Base-by-base conservation (phyloP, 2,797 vertebrate species). In the Varecia variegata region DNA sequence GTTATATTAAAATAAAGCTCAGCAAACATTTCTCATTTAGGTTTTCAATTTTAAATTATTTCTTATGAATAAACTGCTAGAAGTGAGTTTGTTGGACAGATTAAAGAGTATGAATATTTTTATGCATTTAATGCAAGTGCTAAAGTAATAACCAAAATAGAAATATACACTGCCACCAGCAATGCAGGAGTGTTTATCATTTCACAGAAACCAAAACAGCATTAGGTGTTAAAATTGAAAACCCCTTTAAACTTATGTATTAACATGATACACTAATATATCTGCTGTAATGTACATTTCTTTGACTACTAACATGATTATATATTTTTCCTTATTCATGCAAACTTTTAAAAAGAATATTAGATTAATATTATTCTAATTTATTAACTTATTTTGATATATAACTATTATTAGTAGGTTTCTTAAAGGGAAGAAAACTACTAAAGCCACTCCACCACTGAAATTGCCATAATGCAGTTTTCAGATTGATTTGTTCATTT, bases 41-140 rank as follows among this genome's bases (percentile, higher is more conserved):
- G n/a, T 74, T 86, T 90, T 92, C 77, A 43, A 58, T 94, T 86
- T 81, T 88, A 11, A 82, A 91, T 93, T 83, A 85, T 85, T 95
- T 94, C 60, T 93, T 90, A 77, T 47, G 32, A 85, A 76, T 58
- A 85, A 96, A 93, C 25, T 82, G 21, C 71, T 89, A 74, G 7
- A 70, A 89, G 11, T 60, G 6, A 20, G n/a, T 38, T 35, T 82
- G 47, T 71, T 86, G 15, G 62, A 83, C 23, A 54, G 11, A 92
- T 67, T 74, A 76, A 79, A 89, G 18, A 82, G 14, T 70, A 68
- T 73, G 81, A 87, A 77, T 13, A 84, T 83, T 87, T 90, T 81
- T 68, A 96, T 43, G 21, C 30, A 92, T 86, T 84, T 90, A 85
- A 62, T 86, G 20, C 68, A 93, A 81, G 38, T 60, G 13, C 17